Evolutionary conservation across 2,888 invertebrate species (phyloP), one percentile per base, ranked within the genome.

Genomic region (Oxycera nigricornis): DNA sequence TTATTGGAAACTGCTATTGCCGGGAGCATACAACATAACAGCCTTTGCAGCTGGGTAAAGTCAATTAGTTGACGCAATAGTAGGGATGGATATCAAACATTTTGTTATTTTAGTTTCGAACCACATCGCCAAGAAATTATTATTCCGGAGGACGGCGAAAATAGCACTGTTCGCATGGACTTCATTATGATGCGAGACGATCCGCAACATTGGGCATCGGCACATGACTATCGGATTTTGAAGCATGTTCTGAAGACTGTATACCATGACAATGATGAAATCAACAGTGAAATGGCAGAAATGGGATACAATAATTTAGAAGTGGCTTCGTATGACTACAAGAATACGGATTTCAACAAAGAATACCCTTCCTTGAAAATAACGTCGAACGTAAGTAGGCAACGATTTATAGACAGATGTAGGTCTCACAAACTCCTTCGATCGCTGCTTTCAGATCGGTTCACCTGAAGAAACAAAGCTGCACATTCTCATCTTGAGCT

Each of bases 1-100:
- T 86, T 99, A 93, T 86, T 99, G 96, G 95, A 89, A 97, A 30
- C 86, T 99, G 28, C 86, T 98, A 6, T 82, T 91, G 14, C 97
- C 98, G 0, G 98, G 97, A 22, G 88, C 85, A 4, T 97, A 98
- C 82, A 91, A 91, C 78, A 82, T 98, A 52, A 94, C 92, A 3
- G 92, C 91, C 0, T 86, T 87, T 70, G 92, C 91, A 28, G 84
- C 88, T 70, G 94, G 93, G 89, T 94, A 85, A 84, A 85, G 80
- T 26, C n/a, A n/a, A 7, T 14, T 46, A 14, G 3, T 46, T 7
- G 14, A 11, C 14, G 11, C 30, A n/a, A 26, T 59, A 17, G 7
- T 22, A 7, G n/a, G n/a, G n/a, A n/a, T n/a, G n/a, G n/a, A n/a
- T n/a, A n/a, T n/a, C n/a, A n/a, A n/a, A n/a, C 14, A 20, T 50